Conservation (phyloP, 2,113 vertebrate genomes). For the Cercopithecus mona region DNA sequence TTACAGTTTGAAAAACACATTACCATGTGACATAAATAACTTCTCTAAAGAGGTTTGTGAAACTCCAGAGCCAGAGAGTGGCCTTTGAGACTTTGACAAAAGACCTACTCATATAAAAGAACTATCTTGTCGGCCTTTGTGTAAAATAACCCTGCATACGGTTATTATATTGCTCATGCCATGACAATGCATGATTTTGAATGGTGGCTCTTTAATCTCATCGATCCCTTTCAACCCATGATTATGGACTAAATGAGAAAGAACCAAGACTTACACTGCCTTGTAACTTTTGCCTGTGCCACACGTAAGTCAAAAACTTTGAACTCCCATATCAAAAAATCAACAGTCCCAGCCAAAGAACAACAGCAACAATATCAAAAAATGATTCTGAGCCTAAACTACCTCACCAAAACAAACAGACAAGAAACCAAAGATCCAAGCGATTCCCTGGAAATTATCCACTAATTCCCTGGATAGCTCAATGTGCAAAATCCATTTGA, state of each 20-base stretch:
- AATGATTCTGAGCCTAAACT: neutral
- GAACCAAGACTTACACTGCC: neutral
- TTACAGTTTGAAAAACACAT: neutral
- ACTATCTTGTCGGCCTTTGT: neutral
- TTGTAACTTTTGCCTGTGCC: neutral
- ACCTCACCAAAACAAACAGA: constrained; percentile 1
- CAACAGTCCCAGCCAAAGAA: neutral
- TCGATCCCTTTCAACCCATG: neutral
- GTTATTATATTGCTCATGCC: neutral
- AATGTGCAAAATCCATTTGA: neutral
- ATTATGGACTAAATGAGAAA: neutral
- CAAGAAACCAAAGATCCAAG: constrained; percentile 13
- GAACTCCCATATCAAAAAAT: neutral
- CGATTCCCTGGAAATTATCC: neutral
- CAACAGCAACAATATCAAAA: neutral
- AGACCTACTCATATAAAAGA: neutral
- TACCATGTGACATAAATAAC: neutral
- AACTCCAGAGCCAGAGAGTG: neutral
- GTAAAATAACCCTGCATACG: neutral
- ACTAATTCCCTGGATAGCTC: neutral
- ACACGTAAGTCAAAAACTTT: neutral
- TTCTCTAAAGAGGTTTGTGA: neutral
- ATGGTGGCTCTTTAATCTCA: neutral
- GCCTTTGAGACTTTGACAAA: neutral
- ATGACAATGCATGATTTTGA: neutral